Conservation (phyloP, 2,113 vertebrate genomes). For the Epinephelus lanceolatus region DNA sequence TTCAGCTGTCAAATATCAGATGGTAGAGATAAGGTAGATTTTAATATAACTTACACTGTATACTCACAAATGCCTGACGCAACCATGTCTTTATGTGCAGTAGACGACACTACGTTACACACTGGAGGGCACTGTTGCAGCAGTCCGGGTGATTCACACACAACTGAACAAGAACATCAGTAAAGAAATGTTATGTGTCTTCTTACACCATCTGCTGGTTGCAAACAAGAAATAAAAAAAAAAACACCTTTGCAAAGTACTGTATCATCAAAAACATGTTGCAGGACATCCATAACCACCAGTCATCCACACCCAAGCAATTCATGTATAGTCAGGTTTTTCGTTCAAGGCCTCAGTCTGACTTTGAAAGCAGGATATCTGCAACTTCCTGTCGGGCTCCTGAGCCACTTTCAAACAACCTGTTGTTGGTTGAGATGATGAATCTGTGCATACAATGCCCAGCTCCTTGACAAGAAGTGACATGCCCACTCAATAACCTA, state of each 20-base stretch:
- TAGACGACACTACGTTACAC: neutral
- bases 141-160: neutral
- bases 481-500: neutral
- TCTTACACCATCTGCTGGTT: slow-evolving; percentile 14
- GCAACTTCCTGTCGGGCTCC: neutral
- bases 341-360: neutral
- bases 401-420: neutral
- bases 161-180: too few relatives aligned
- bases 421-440: slow-evolving; percentile 8
- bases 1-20: neutral
- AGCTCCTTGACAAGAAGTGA: neutral
- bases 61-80: neutral
- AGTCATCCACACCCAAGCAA: neutral
- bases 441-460: neutral
- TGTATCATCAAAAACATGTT: neutral
- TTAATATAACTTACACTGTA: neutral
- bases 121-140: slow-evolving; percentile 51
- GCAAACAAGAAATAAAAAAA: neutral
- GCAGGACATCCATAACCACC: neutral
- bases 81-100: neutral
- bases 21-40: neutral
- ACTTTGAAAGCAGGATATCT: neutral
- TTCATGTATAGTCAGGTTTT: neutral
- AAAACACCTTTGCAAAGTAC: neutral
- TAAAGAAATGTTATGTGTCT: neutral